Conservation (phyloP, 1,140 invertebrate species). For the Teleogryllus occipitalis region DNA sequence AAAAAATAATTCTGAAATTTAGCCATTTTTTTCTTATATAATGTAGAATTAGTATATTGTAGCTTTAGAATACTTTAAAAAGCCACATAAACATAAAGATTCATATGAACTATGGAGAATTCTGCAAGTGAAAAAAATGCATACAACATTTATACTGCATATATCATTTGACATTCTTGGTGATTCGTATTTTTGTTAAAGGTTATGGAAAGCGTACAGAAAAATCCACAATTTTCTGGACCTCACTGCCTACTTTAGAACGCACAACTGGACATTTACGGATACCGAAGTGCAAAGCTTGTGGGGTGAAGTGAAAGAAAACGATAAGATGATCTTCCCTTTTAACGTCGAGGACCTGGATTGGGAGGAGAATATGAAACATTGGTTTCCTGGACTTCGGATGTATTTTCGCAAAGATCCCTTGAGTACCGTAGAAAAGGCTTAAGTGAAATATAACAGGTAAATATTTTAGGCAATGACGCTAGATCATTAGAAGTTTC, state of each 20-base stretch:
- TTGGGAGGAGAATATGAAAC: constrained; percentile 56
- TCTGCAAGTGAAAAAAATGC: background rate
- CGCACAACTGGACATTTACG: constrained; percentile 58
- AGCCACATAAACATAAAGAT: background rate
- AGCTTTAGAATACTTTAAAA: background rate
- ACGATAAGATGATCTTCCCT: constrained; percentile 54
- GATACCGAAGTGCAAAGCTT: constrained; percentile 52
- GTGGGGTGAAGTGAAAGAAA: constrained; percentile 42
- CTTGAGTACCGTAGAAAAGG: constrained; percentile 50
- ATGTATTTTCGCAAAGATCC: constrained; percentile 64
- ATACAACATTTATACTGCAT: background rate
- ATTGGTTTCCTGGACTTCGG: constrained; percentile 56
- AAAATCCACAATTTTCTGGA: constrained; percentile 65
- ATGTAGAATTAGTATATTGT: background rate
- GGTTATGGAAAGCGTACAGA: constrained; percentile 58
- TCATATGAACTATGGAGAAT: background rate
- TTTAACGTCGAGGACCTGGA: constrained; percentile 57
- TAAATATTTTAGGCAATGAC: constrained; percentile 29
- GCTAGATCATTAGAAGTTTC: background rate
- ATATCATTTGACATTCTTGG: background rate
- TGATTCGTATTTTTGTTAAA: too few species aligned
- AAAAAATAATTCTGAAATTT: background rate
- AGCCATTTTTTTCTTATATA: background rate
- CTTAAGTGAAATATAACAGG: constrained; percentile 49
- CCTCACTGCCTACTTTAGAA: constrained; percentile 63